phyloP scores from a whole-genome alignment of 2,888 invertebrate species.

The Campoletis raptor region DNA sequence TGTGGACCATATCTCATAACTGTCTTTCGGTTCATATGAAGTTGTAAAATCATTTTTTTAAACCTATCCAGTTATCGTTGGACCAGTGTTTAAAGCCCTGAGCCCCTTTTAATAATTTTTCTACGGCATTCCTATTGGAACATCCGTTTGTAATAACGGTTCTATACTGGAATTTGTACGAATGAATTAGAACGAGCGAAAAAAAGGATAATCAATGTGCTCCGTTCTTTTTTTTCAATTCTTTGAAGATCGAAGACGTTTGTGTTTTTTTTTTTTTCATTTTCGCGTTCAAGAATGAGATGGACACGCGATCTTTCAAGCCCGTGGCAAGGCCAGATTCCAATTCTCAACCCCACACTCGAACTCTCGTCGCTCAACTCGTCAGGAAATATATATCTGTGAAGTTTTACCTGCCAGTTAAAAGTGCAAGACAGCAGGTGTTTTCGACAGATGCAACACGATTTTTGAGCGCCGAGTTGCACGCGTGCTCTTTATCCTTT shows the following conservation, averaged over 20 bases:
- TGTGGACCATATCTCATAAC: conserved; percentile 17
- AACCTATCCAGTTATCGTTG: not conserved
- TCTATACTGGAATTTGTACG: not conserved
- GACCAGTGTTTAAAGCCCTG: not conserved
- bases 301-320: conserved; percentile 61
- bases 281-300: conserved; percentile 29
- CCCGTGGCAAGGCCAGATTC: conserved; percentile 65
- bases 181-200: conserved; percentile 6
- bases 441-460: conserved; percentile 65
- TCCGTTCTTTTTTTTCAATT: conserved; percentile 17
- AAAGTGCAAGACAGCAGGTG: conserved; percentile 63
- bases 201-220: conserved; percentile 19
- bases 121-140: conserved; percentile 2
- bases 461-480: conserved; percentile 46
- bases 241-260: not conserved
- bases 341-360: conserved; percentile 36
- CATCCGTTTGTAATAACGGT: conserved; percentile 27
- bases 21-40: conserved; percentile 10
- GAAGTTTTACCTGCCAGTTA: conserved; percentile 24
- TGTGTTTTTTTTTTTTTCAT: conserved; percentile 3
- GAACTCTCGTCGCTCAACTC: conserved; percentile 47
- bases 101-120: not conserved
- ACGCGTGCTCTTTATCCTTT: conserved; percentile 31
- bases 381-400: conserved; percentile 7
- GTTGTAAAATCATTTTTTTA: conserved; percentile 10